Percentiles rank a stretch among this genome's conserved stretches.
phyloP scores from a whole-genome alignment of 2,113 vertebrate species.

The Cavia porcellus region DNA sequence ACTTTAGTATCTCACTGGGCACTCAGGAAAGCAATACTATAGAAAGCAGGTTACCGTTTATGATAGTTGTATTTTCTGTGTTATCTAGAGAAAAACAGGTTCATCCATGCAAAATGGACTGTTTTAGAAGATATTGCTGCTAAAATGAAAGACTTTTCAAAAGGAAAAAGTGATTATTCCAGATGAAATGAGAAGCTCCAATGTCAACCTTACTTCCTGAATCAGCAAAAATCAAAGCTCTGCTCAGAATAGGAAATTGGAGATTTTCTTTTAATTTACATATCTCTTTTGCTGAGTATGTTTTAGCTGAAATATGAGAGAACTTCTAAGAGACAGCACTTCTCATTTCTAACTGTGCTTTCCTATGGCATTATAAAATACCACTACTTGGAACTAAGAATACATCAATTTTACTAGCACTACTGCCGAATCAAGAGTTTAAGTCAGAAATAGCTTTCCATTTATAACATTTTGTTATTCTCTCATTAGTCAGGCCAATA shows the following conservation, averaged over 20 bases:
- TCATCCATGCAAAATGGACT: constrained; percentile 90
- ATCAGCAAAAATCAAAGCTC: constrained; percentile 90
- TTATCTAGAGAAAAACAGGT: constrained; percentile 92
- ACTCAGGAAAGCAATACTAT: constrained; percentile 84
- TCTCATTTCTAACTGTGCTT: constrained; percentile 85
- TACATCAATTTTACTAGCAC: constrained; percentile 82
- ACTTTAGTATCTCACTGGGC: constrained; percentile 86
- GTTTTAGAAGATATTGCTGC: constrained; percentile 89
- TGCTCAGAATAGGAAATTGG: constrained; percentile 89
- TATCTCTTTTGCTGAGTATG: constrained; percentile 90
- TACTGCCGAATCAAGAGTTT: constrained; percentile 72
- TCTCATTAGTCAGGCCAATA: constrained; percentile 66
- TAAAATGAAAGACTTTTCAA: constrained; percentile 90
- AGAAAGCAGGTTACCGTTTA: constrained; percentile 85
- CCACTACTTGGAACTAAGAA: constrained; percentile 83
- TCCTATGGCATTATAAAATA: constrained; percentile 80
- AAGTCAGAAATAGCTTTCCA: constrained; percentile 78
- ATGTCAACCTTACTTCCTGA: constrained; percentile 89
- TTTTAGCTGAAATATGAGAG: constrained; percentile 89
- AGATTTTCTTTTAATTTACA: constrained; percentile 91
- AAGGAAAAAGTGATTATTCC: constrained; percentile 90
- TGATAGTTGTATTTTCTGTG: constrained; percentile 90
- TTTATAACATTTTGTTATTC: constrained; percentile 68
- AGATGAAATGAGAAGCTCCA: constrained; percentile 90
- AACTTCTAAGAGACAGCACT: constrained; percentile 87